phyloP scores from a whole-genome alignment of 2,888 invertebrate species.

The Eugnorisma glareosa region DNA sequence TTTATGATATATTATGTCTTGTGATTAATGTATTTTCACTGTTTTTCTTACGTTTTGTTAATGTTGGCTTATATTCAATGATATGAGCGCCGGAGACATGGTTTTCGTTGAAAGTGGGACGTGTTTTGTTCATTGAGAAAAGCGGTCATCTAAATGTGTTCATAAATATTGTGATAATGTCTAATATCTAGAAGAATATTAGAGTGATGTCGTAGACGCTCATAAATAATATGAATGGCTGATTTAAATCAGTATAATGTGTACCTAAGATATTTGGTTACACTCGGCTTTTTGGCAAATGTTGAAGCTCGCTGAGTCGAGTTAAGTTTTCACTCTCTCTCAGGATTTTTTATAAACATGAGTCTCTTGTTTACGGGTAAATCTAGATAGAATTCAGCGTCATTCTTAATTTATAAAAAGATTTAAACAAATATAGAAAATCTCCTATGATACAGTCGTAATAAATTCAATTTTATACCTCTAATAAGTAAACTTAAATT shows the following conservation, averaged over 20 bases:
- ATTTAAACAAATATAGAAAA: neutral
- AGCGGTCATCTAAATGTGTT: slow-evolving; percentile 49
- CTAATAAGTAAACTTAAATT: slow-evolving; percentile 16
- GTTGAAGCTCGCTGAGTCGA: neutral
- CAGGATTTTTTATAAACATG: neutral
- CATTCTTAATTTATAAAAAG: neutral
- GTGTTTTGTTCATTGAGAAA: slow-evolving; percentile 53
- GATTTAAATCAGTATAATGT: slow-evolving; percentile 28
- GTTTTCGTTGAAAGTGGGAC: slow-evolving; percentile 41
- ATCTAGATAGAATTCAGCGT: neutral
- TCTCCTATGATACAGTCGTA: no score
- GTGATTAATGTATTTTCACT: slow-evolving; percentile 84
- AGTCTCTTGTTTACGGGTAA: neutral
- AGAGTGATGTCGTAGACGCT: neutral
- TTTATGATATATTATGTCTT: slow-evolving; percentile 85
- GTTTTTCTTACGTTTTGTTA: slow-evolving; percentile 82
- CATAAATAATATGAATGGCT: slow-evolving; percentile 46
- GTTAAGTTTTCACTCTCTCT: neutral
- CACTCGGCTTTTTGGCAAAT: neutral
- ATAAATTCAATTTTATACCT: neutral
- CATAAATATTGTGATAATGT: slow-evolving; percentile 5
- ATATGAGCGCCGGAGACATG: slow-evolving; percentile 54
- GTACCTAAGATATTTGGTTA: slow-evolving; percentile 6
- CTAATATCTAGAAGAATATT: slow-evolving; percentile 14
- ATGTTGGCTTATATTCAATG: slow-evolving; percentile 82